Base-by-base conservation (phyloP, 1,140 invertebrate species). In the Drosophila watanabei region DNA sequence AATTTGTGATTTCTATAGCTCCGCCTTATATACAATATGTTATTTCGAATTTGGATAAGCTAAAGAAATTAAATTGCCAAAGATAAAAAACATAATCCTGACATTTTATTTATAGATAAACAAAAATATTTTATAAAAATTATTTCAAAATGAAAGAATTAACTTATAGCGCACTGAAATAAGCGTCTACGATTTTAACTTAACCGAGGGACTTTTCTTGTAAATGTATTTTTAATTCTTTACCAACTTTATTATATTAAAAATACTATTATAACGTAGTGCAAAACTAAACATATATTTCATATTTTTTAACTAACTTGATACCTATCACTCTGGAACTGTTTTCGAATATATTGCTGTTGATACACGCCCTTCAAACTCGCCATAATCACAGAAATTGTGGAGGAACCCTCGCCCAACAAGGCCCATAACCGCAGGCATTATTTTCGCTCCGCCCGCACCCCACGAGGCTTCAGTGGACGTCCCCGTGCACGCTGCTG, bases 361-460 rank as follows among this genome's bases (percentile, higher is more conserved):
- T 51, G 14, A 73, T 52, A 24, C 56, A 72, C 65, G 65, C 65
- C 52, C 69, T 68, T 49, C 41, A 60, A 73, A 61, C 20, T 33
- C 28, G 16, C 13, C 33, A 57, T 32, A 58, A 24, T 66, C 65
- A 65, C 63, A 63, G 37, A 48, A 66, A 54, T 39, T 18, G n/a
- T 35, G 62, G 7, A 43, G 18, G 43, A 32, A n/a, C 48, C n/a
- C 37, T 37, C 66, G 45, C 24, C 33, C n/a, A 71, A 30, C 24
- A 18, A 56, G 18, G 56, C 45, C 46, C 52, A 63, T 63, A 75
- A 61, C 80, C 69, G 52, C 60, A 64, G 80, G 71, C 69, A 60
- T 18, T 51, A 75, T 82, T 70, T 60, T 32, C 24, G 45, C 14
- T 37, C 20, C 33, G 20, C 35, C 43, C 60, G 13, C 62, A 46